A percentile compares a stretch with the other conserved stretches of the same genome.
Conservation (phyloP, 35 echinoderm and acorn worm species). For the Lytechinus variegatus region DNA sequence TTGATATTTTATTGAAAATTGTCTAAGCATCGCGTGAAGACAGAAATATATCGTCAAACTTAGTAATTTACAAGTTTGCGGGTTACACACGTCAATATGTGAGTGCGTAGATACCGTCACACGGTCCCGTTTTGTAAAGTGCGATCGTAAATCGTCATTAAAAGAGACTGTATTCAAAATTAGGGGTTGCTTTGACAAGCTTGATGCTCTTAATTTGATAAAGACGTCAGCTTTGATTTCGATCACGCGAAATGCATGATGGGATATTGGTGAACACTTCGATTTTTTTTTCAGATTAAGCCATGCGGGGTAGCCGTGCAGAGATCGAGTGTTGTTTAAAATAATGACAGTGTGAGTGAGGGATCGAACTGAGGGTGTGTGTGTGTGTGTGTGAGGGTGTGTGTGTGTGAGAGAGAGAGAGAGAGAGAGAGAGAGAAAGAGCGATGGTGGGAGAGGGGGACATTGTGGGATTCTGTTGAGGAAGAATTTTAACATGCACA, state of each 20-base stretch:
- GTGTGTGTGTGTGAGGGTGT: no score
- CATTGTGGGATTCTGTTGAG: no score
- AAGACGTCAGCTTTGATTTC: conserved; percentile 31
- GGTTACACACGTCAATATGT: neutral
- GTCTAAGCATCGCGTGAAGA: conserved; percentile 16
- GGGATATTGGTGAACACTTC: neutral
- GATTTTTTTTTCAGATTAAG: neutral
- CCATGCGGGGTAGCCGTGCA: neutral
- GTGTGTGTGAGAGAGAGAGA: no score
- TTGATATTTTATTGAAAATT: neutral
- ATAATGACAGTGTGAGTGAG: neutral
- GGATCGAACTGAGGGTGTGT: no score
- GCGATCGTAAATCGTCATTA: conserved; percentile 33
- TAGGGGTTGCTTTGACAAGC: neutral
- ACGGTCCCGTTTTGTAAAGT: neutral
- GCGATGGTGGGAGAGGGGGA: neutral
- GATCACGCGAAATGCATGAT: conserved; percentile 28
- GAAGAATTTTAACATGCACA: no score
- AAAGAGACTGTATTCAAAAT: neutral
- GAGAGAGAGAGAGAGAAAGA: no score
- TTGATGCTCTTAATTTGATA: conserved; percentile 29
- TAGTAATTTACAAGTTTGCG: neutral
- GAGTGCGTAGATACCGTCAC: neutral
- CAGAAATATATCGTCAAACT: neutral
- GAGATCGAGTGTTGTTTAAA: neutral